These are phyloP conservation scores for Salvelinus namaycush DNA, from an alignment of 2,113 vertebrate species.

Conservation along the genomic window DNA sequence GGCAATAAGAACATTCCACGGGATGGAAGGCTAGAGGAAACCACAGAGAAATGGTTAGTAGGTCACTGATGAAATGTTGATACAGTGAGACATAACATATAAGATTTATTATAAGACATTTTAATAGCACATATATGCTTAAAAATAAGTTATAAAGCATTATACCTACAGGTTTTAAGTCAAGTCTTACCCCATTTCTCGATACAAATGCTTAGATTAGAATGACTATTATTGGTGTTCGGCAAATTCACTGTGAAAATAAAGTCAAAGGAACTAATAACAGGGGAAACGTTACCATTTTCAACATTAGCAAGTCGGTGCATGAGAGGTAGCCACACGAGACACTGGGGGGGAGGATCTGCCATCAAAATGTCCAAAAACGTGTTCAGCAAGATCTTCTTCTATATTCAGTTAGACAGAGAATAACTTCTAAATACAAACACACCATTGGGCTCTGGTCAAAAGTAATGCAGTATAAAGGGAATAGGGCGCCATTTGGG, in stretches of 20 bases:
- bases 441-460: constrained; percentile 35
- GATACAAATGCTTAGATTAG: neutral
- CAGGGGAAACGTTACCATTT: constrained; percentile 79
- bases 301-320: constrained; percentile 97
- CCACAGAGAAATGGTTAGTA: neutral
- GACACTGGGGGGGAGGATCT: constrained; percentile 96
- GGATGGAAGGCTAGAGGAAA: constrained; percentile 89
- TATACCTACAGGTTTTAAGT: neutral
- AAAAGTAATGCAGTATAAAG: no score
- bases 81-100: neutral
- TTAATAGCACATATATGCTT: neutral
- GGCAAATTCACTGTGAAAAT: neutral
- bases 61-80: neutral
- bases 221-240: neutral
- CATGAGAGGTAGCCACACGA: constrained; percentile 97
- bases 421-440: constrained; percentile 78
- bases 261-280: neutral
- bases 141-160: neutral
- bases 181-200: neutral
- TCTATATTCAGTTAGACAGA: constrained; percentile 68
- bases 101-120: neutral
- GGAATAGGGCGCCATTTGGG: no score
- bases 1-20: constrained; percentile 96
- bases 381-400: constrained; percentile 92
- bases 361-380: constrained; percentile 96